These are phyloP conservation scores for Ephydatia muelleri DNA, from an alignment of 37 sponge, comb jelly and placozoan species.

Conservation along the genomic window DNA sequence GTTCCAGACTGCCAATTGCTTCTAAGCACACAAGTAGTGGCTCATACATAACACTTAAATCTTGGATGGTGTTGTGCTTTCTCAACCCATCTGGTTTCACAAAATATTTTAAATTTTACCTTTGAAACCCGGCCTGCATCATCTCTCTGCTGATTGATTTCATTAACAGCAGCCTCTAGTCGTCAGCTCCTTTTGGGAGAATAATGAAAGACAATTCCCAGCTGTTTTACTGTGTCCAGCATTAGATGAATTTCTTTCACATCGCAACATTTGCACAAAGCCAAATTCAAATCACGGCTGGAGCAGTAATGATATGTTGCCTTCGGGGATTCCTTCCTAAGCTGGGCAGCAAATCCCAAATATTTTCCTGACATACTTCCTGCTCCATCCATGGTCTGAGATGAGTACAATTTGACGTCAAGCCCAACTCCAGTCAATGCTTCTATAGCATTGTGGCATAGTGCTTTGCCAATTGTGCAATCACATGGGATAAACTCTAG, in stretches of 20 bases:
- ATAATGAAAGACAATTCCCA: conserved; percentile 31
- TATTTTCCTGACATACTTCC: conserved; percentile 23
- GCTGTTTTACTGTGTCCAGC: conserved; percentile 15
- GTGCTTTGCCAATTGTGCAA: not conserved
- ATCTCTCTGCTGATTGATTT: conserved; percentile 4
- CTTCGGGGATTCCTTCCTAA: conserved; percentile 6
- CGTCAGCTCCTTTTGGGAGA: conserved; percentile 20
- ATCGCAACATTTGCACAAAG: conserved; percentile 24
- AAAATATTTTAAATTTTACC: conserved; percentile 27
- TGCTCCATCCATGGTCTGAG: conserved; percentile 53
- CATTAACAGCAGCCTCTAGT: conserved; percentile 8
- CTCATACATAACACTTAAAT: conserved; percentile 5
- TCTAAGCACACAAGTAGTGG: not conserved
- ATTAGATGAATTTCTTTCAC: conserved; percentile 31
- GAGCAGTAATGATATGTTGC: conserved; percentile 35
- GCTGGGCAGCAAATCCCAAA: conserved; percentile 5
- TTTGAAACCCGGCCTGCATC: not conserved
- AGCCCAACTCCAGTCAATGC: conserved; percentile 16
- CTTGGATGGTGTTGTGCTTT: conserved; percentile 28
- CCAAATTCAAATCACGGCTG: conserved; percentile 42
- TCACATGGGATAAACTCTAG: conserved; percentile 4
- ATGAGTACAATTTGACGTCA: not conserved
- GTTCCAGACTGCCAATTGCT: conserved; percentile 2
- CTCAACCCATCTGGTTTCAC: conserved; percentile 32
- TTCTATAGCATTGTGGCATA: not conserved